Evolutionary conservation across 2,113 vertebrate genomes (phyloP), one percentile per base, ranked within the genome.

Genomic region (Delphinus delphis): DNA sequence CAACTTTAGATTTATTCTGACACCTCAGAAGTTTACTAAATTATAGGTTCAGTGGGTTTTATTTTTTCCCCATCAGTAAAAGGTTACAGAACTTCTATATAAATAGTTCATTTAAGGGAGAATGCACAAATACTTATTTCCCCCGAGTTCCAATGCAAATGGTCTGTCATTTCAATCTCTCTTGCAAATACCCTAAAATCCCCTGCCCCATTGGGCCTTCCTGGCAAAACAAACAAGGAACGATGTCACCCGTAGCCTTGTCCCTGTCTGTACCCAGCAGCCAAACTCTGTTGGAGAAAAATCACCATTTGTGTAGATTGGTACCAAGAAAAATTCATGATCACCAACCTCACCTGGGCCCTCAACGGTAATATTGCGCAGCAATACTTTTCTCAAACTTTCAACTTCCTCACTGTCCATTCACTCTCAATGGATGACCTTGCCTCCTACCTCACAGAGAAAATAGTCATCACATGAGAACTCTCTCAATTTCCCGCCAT

Each of bases 1-100:
- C 84, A 96, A 81, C 15, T 95, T 96, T 77, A 14, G 28, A 88
- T 95, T 96, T 96, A 94, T 92, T 92, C 55, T 93, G 62, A 90
- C 31, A 95, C 68, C 38, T 89, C 31, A 68, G 74, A 96, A 81
- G 50, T 96, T 96, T 96, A 88, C 65, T 50, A 79, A 92, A 36
- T 88, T 94, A 90, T 36, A 62, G 3, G 87, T 90, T 87, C 38
- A 36, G 8, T 92, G 33, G n/a, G 1, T 25, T 36, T 53, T 53
- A 53, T 53, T 53, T 89, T 28, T 85, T 80, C 50, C 71, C 31
- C n/a, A 63, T 92, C 31, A 44, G 60, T 90, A 67, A 97, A 96
- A 85, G 33, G 9, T 84, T 90, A 95, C 4, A 95, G 14, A 90
- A 95, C 55, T 70, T 95, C 33, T 93, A 31, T 58, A 15, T 65